Evolutionary conservation across 2,113 vertebrate genomes (phyloP).

Genomic region (Gallinago media): DNA sequence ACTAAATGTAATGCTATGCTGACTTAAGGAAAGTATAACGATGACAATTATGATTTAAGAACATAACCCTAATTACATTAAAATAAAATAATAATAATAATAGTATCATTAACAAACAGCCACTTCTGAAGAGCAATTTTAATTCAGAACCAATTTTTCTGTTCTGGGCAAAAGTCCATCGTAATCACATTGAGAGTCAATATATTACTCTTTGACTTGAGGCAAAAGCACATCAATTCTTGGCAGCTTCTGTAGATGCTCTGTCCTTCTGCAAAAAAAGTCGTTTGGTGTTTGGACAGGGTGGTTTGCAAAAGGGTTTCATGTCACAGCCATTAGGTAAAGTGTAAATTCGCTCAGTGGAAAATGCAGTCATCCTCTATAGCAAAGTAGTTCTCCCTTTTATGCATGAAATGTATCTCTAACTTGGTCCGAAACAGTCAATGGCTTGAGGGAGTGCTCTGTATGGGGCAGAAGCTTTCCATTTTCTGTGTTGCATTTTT

Average conservation of each 20-base stretch:
- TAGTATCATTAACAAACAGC: not conserved
- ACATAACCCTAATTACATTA: conserved; percentile 48
- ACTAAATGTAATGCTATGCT: conserved; percentile 22
- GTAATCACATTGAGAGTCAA: conserved; percentile 23
- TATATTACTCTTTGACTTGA: conserved; percentile 15
- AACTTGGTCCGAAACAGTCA: not conserved
- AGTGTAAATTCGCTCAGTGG: not conserved
- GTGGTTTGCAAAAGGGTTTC: not conserved
- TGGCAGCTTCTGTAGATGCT: conserved; percentile 27
- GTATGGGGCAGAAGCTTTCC: not conserved
- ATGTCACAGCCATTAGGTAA: not conserved
- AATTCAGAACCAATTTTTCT: conserved; percentile 31
- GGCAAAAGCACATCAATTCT: not conserved
- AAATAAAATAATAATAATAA: conserved; percentile 64
- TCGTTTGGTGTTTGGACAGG: not conserved
- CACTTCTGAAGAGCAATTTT: conserved; percentile 45
- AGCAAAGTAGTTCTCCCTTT: not conserved
- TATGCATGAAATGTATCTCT: not conserved
- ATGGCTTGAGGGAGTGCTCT: not conserved
- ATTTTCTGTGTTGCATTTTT: not conserved
- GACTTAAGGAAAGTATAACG: conserved; percentile 44
- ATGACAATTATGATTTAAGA: conserved; percentile 55
- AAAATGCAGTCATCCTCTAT: not conserved
- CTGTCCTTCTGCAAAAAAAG: not conserved
- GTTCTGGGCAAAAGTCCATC: conserved; percentile 49